Evolutionary conservation across 1,140 invertebrate species (phyloP), one percentile per base, ranked within the genome.

Genomic region (Pygmarrhopalites habei): DNA sequence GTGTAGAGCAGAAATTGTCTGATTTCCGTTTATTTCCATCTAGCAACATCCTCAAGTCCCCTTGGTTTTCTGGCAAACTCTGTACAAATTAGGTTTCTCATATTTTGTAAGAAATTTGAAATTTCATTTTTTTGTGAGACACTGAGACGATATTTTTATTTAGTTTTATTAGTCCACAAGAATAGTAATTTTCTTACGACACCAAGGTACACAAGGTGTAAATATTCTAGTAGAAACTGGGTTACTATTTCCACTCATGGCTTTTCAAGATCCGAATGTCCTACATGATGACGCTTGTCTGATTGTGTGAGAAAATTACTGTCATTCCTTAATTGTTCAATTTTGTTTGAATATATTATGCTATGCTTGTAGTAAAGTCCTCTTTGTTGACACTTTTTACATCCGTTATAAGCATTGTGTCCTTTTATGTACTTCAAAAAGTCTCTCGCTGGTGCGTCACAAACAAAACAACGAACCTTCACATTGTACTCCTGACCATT

Each of bases 361-460:
- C 68, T 30, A 28, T 70, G 41, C 32, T 67, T 39, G 12, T 59
- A 23, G 58, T 62, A 72, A 44, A 63, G 61, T 51, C 73, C 72
- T 65, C 72, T 59, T 17, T 69, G 58, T 17, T 30, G 60, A 67
- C 76, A 78, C 60, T 75, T 75, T 17, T 72, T 69, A 65, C 77
- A 77, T 43, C 68, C 67, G 53, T 67, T 58, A 58, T 74, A 77
- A 14, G 73, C 76, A 60, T 58, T 67, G 57, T 74, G 74, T 25
- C 70, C 68, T 72, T 75, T 77, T 1, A 69, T 71, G 17, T 57
- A 47, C 53, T 73, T 72, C 5, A 78, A 60, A 67, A 73, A 77
- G 23, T 74, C 68, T 62, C 73, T 72, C 7, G 76, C 78, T 7
- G 75, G 76, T 1, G 73, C 67, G 72, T 77, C 76, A 67, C 72